Conservation (phyloP, 2,888 invertebrate species). For the Melinaea marsaeus region DNA sequence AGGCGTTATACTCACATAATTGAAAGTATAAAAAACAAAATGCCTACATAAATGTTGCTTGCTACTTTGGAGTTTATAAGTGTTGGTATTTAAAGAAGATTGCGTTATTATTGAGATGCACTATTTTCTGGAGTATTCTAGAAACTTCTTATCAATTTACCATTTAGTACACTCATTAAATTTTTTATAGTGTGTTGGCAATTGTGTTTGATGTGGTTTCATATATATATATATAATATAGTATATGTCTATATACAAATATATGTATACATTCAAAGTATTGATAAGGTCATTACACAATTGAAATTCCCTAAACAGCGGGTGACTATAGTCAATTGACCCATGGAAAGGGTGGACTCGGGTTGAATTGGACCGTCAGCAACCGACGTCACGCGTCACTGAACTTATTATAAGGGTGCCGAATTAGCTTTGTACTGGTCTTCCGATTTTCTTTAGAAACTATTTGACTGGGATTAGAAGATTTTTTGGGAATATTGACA, state of each 20-base stretch:
- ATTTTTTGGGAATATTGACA: not conserved
- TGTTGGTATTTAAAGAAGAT: no score
- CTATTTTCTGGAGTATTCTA: no score
- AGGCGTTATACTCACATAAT: no score
- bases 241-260: not conserved
- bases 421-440: conserved; percentile 33
- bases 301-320: conserved; percentile 18
- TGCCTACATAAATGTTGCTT: no score
- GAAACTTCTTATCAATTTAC: no score
- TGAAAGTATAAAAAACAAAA: no score
- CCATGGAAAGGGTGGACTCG: conserved; percentile 37
- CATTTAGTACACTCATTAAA: no score
- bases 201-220: no score
- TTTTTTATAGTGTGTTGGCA: no score
- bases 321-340: conserved; percentile 31
- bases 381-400: conserved; percentile 42
- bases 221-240: no score
- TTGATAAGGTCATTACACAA: conserved; percentile 23
- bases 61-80: no score
- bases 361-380: conserved; percentile 33
- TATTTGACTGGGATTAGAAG: conserved; percentile 4
- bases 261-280: not conserved
- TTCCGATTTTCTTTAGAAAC: conserved; percentile 35
- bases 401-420: conserved; percentile 40
- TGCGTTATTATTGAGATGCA: no score